Evolutionary conservation across 1,140 invertebrate species (phyloP).

Genomic region (Vanessa atalanta): DNA sequence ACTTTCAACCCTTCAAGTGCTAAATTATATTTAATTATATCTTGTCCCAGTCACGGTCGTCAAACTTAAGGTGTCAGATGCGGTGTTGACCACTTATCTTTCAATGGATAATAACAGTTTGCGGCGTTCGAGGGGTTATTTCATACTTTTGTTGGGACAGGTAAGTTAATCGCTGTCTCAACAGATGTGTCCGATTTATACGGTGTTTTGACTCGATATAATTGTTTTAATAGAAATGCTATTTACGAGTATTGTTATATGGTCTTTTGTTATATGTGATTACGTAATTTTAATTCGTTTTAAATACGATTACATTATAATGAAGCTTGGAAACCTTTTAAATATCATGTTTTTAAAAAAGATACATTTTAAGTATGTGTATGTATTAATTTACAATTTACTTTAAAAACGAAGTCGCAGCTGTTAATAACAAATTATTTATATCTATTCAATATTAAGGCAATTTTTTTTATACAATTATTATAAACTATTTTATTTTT

Average conservation of each 20-base stretch:
- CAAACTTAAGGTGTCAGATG: conserved; percentile 68
- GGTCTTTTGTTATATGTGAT: conserved; percentile 1
- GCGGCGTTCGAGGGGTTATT: conserved; percentile 52
- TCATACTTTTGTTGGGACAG: conserved; percentile 52
- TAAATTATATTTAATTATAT: conserved; percentile 71
- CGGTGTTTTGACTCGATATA: conserved; percentile 35
- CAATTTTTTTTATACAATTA: background rate
- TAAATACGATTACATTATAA: background rate
- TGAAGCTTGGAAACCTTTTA: too few relatives aligned
- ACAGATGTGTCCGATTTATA: conserved; percentile 43
- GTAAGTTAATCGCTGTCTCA: conserved; percentile 48
- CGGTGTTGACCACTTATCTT: conserved; percentile 69
- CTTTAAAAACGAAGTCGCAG: too few relatives aligned
- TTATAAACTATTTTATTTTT: background rate
- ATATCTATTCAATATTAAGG: background rate
- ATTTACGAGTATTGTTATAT: conserved; percentile 9
- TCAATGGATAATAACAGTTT: conserved; percentile 57
- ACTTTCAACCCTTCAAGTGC: conserved; percentile 62
- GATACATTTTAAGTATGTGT: too few relatives aligned
- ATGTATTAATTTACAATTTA: too few relatives aligned
- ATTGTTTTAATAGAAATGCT: conserved; percentile 27
- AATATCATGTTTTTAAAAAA: too few relatives aligned
- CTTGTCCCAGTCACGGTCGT: conserved; percentile 67
- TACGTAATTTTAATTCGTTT: background rate
- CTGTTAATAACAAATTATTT: too few relatives aligned